Conservation (phyloP, 2,797 vertebrate species). For the Vespertilio murinus region DNA sequence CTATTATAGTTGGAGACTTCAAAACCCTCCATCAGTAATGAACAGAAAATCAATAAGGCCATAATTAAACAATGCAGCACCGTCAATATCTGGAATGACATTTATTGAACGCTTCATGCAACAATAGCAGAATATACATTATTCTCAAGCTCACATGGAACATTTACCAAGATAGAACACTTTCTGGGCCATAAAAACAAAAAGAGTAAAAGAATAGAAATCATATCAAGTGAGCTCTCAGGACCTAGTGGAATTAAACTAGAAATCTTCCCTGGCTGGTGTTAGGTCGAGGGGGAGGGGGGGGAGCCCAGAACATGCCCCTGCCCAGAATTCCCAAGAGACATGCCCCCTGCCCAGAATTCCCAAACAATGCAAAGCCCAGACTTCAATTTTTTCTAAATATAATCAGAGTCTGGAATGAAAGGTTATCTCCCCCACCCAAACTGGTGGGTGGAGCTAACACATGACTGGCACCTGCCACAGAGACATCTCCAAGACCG, state of each 20-base stretch:
- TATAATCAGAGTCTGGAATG: too few species aligned
- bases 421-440: too few species aligned
- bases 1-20: not conserved
- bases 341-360: too few species aligned
- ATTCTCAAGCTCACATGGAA: not conserved
- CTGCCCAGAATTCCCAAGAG: too few species aligned
- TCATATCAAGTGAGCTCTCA: not conserved
- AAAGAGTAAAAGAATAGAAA: not conserved
- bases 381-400: too few species aligned
- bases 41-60: not conserved
- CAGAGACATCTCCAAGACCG: too few species aligned
- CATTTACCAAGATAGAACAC: not conserved
- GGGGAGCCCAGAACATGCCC: too few species aligned
- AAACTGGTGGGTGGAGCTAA: too few species aligned
- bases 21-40: not conserved
- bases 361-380: too few species aligned
- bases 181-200: not conserved
- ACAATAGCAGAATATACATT: not conserved
- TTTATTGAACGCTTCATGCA: not conserved
- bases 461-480: too few species aligned
- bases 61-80: not conserved
- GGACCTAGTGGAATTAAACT: not conserved
- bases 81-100: not conserved
- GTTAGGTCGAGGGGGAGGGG: too few species aligned
- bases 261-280: not conserved